Conservation (phyloP, 2,888 invertebrate species). For the Cephus spinipes region DNA sequence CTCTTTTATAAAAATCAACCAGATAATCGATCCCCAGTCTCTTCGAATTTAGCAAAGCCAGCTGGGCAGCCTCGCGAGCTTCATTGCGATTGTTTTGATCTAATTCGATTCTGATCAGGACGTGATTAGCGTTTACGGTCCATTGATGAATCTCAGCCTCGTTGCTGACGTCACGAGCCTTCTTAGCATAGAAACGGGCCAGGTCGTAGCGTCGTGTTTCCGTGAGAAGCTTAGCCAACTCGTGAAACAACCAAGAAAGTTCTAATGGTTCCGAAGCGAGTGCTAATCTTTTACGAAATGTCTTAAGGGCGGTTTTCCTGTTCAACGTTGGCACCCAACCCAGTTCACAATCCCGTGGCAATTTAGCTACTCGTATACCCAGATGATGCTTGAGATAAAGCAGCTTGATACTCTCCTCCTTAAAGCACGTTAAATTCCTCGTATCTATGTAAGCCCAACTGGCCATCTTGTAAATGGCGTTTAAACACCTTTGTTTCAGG, state of each 20-base stretch:
- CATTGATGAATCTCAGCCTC: slow-evolving; percentile 59
- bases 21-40: slow-evolving; percentile 58
- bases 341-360: slow-evolving; percentile 52
- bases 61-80: slow-evolving; percentile 60
- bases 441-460: slow-evolving; percentile 65
- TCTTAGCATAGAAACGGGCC: slow-evolving; percentile 60
- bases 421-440: slow-evolving; percentile 55
- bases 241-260: slow-evolving; percentile 68
- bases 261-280: slow-evolving; percentile 61
- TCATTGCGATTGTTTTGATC: slow-evolving; percentile 67
- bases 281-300: slow-evolving; percentile 47
- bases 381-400: slow-evolving; percentile 51
- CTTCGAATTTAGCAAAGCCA: slow-evolving; percentile 52
- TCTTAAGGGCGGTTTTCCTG: slow-evolving; percentile 34
- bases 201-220: slow-evolving; percentile 65
- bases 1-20: slow-evolving; percentile 54
- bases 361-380: slow-evolving; percentile 39
- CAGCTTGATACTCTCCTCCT: slow-evolving; percentile 25
- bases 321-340: slow-evolving; percentile 46
- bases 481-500: slow-evolving; percentile 59
- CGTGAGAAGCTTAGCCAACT: slow-evolving; percentile 63
- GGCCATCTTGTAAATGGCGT: slow-evolving; percentile 63
- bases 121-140: slow-evolving; percentile 65
- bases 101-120: slow-evolving; percentile 66
- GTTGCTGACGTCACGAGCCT: slow-evolving; percentile 54